Conservation (phyloP, 2,797 vertebrate species). For the Sardinella longiceps region DNA sequence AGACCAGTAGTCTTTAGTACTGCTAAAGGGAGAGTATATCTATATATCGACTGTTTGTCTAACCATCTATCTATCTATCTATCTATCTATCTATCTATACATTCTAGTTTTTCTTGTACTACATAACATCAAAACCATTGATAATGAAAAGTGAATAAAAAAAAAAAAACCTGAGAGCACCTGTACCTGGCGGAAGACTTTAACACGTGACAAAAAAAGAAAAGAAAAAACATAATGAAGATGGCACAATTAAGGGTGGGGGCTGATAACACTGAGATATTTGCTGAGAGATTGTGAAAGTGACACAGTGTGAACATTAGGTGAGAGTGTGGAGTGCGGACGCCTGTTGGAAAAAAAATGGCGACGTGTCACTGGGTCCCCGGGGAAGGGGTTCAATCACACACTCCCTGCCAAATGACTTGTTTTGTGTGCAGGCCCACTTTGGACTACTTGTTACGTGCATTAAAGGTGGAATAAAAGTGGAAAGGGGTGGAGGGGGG, state of each 20-base stretch:
- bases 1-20: neutral
- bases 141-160: too few species aligned
- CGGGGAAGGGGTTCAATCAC: neutral
- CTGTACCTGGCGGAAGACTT: too few species aligned
- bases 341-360: neutral
- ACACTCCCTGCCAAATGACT: neutral
- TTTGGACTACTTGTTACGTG: conserved; percentile 15
- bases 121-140: too few species aligned
- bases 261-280: neutral
- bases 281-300: conserved; percentile 5
- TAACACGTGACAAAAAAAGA: neutral
- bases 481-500: neutral
- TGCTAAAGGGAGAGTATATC: neutral
- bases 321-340: neutral
- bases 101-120: neutral
- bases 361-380: neutral
- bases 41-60: too few species aligned
- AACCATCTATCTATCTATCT: too few species aligned
- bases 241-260: neutral
- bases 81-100: too few species aligned
- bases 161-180: neutral
- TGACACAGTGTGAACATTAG: conserved; percentile 20
- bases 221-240: neutral
- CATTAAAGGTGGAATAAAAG: neutral
- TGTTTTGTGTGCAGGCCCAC: neutral